Evolutionary conservation across 1,140 invertebrate genomes (phyloP), one percentile per base, ranked within the genome.

Genomic region (Dendroctonus valens): DNA sequence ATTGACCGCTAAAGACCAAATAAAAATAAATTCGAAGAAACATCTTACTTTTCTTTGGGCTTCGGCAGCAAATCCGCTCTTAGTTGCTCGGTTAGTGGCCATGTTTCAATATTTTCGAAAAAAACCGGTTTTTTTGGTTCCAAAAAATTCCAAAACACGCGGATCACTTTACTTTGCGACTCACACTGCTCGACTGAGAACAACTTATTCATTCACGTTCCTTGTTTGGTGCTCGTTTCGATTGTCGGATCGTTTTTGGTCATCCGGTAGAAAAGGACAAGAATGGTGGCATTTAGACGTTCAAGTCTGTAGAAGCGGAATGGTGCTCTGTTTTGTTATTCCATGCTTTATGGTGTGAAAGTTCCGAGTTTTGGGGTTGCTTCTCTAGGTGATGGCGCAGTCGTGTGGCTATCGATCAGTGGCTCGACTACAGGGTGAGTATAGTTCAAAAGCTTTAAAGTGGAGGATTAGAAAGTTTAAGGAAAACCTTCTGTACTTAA

Each of bases 1-100:
- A 48, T 14, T 48, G 46, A 26, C 11, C 46, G 14, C 11, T 48
- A 14, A 12, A 11, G 46, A 48, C 46, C 14, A 14, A 46, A 46
- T 4, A 46, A 46, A 46, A 46, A 46, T 52, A n/a, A 5, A 9
- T 15, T 37, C 7, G 7, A 52, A 9, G 11, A 8, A 15, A 15
- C 1, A 3, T 63, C 68, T 70, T 70, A 96, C 93, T 87, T 94
- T 96, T 77, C 89, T 86, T 80, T 96, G 93, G 41, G 93, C 92
- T 78, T 96, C 93, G 41, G 93, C 93, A 67, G 93, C 93, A 82
- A 95, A 93, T 87, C 93, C 93, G 78, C 92, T 94, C 81, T 96
- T 96, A 44, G 92, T 84, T 75, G 93, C 93, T 80, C 93, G 84
- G 83, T 93, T 91, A 79, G 84, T 87, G 70, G 92, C 91, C 92